Conservation (phyloP, 1,140 invertebrate species). For the Periplaneta americana region DNA sequence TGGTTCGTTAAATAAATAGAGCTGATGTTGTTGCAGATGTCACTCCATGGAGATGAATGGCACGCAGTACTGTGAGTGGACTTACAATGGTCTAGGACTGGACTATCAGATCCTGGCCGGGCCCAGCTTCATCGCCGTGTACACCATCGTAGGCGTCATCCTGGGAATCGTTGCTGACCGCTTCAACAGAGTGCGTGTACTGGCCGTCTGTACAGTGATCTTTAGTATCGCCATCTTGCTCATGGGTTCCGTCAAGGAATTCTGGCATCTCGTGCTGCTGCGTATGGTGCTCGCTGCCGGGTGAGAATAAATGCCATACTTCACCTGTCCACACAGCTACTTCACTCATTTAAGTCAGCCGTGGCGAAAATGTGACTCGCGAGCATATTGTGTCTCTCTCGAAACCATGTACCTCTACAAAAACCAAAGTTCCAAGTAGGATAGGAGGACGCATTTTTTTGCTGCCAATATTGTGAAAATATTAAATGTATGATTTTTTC, state of each 20-base stretch:
- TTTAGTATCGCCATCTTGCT: slow-evolving; percentile 78
- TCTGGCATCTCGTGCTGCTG: slow-evolving; percentile 85
- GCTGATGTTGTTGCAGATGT: slow-evolving; percentile 45
- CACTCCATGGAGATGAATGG: slow-evolving; percentile 58
- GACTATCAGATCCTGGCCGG: slow-evolving; percentile 90
- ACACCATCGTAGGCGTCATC: slow-evolving; percentile 78
- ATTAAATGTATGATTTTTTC: no score
- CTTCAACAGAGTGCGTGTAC: slow-evolving; percentile 61
- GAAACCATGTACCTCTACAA: no score
- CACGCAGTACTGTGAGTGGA: slow-evolving; percentile 78
- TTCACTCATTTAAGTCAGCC: no score
- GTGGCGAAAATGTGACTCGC: no score
- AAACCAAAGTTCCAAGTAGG: no score
- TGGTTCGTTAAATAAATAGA: no score
- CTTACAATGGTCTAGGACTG: slow-evolving; percentile 85
- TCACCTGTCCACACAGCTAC: no score
- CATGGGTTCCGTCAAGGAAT: slow-evolving; percentile 76
- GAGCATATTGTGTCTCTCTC: no score
- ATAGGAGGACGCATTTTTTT: no score
- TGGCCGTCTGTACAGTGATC: slow-evolving; percentile 69
- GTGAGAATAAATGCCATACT: no score
- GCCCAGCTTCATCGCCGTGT: slow-evolving; percentile 86
- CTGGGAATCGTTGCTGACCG: slow-evolving; percentile 82
- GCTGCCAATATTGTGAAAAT: no score
- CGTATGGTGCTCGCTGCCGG: slow-evolving; percentile 83